Conservation (phyloP, 2,797 vertebrate genomes). For the Labeo calbasu region DNA sequence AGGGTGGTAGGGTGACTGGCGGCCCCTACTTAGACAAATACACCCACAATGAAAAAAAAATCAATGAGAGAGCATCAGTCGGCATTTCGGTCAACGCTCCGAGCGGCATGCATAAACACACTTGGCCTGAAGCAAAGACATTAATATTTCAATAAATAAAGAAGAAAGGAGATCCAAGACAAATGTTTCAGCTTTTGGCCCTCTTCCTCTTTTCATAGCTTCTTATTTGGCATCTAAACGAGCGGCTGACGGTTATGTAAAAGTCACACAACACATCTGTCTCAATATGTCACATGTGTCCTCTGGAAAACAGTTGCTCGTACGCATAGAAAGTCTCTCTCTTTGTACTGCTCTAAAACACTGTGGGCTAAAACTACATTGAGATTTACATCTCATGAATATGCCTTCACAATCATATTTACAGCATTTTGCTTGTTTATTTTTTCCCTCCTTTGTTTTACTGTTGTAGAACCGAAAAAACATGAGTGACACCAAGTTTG, state of each 20-base stretch:
- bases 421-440: conserved; percentile 79
- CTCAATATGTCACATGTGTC: conserved; percentile 51
- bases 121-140: conserved; percentile 65
- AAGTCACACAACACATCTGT: conserved; percentile 59
- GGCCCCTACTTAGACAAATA: conserved; percentile 61
- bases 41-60: conserved; percentile 56
- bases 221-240: conserved; percentile 52
- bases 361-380: conserved; percentile 62
- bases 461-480: conserved; percentile 70
- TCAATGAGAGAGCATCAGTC: conserved; percentile 58
- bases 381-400: conserved; percentile 72
- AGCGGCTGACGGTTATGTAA: conserved; percentile 55
- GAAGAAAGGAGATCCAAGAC: conserved; percentile 66
- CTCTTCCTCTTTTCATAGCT: conserved; percentile 50
- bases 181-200: conserved; percentile 61
- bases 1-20: conserved; percentile 34
- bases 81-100: conserved; percentile 52
- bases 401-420: conserved; percentile 61
- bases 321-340: conserved; percentile 49
- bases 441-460: conserved; percentile 73
- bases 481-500: conserved; percentile 59
- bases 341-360: conserved; percentile 56
- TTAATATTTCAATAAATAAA: conserved; percentile 71
- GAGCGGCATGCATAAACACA: conserved; percentile 63
- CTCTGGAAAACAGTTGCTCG: conserved; percentile 54